Conservation (phyloP, 2,113 vertebrate species). For the Strix aluco region DNA sequence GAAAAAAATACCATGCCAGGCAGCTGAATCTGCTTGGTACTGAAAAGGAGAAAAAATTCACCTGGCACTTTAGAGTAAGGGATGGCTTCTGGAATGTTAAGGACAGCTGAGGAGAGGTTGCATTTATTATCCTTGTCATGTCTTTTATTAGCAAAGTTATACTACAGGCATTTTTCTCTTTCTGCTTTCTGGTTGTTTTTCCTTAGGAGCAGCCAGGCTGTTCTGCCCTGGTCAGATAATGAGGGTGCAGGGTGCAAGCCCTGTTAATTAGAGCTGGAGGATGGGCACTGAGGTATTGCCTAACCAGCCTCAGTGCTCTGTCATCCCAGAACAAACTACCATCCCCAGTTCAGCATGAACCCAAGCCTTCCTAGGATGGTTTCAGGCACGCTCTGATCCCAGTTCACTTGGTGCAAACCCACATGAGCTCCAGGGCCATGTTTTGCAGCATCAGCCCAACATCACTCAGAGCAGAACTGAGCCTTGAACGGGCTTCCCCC, state of each 20-base stretch:
- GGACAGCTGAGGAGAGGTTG: neutral
- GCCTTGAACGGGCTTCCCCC: fast-evolving
- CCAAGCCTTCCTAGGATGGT: neutral
- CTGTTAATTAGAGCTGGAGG: neutral
- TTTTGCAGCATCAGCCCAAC: neutral
- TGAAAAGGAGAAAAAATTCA: neutral
- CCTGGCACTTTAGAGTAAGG: neutral
- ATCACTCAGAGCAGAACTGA: neutral
- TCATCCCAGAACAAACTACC: neutral
- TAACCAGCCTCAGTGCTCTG: too few relatives aligned
- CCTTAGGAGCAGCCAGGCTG: neutral
- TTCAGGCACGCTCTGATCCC: neutral
- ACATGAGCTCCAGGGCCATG: fast-evolving
- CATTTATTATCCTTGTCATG: conserved; percentile 6
- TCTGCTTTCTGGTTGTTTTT: neutral
- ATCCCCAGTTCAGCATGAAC: neutral
- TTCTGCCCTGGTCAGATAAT: fast-evolving
- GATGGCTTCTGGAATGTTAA: neutral
- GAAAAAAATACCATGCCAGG: neutral
- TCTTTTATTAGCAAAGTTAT: neutral
- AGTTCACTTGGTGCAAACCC: neutral
- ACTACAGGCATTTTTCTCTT: neutral
- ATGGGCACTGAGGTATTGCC: neutral
- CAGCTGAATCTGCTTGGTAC: fast-evolving
- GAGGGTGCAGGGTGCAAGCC: neutral